Evolutionary conservation across 2,113 vertebrate species (phyloP).

Genomic region (Periophthalmodon schlosseri): DNA sequence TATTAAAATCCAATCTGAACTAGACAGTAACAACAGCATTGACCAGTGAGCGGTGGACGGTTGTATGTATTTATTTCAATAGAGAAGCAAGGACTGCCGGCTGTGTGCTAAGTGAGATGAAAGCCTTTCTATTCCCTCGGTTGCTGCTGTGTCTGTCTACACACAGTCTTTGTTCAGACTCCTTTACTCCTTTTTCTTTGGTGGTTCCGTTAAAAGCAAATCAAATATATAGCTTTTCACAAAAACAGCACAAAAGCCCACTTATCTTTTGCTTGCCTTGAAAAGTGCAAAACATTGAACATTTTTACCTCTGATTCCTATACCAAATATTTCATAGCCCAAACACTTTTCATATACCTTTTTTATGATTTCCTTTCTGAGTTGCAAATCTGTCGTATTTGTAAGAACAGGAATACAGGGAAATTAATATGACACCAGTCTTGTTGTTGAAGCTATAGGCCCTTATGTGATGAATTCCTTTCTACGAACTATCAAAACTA

Average conservation of each 20-base stretch:
- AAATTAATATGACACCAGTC: conserved; percentile 1
- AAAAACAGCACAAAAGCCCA: not conserved
- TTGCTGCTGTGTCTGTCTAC: not conserved
- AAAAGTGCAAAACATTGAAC: not conserved
- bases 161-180: conserved; percentile 3
- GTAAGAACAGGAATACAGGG: not conserved
- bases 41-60: not conserved
- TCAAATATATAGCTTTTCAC: not conserved
- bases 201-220: not conserved
- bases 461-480: conserved; percentile 4
- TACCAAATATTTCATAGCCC: not conserved
- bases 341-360: not conserved
- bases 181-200: not conserved
- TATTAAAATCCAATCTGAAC: not conserved
- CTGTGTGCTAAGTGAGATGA: conserved; percentile 1
- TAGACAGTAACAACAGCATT: not conserved
- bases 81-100: not conserved
- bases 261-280: not conserved
- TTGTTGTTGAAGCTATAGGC: conserved; percentile 7
- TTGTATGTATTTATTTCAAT: not conserved
- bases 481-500: conserved; percentile 25
- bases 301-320: not conserved
- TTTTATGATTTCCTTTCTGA: not conserved
- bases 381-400: not conserved
- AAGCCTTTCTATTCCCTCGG: not conserved